Conservation (phyloP, 2,113 vertebrate genomes). For the Donacobius atricapilla region DNA sequence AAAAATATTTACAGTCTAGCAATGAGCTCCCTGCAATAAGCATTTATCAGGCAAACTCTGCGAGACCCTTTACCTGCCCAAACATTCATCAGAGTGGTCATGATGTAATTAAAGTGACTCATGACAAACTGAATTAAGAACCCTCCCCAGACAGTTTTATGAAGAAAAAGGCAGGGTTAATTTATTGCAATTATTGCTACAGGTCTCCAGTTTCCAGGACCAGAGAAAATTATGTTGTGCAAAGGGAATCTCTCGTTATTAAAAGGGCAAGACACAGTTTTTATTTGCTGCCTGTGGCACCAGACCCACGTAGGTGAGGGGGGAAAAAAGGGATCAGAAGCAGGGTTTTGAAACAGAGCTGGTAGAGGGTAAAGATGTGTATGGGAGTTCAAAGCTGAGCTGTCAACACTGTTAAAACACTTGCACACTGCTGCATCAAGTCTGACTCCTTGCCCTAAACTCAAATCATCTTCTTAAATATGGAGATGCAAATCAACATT, state of each 20-base stretch:
- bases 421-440: neutral
- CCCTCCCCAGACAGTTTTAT: conserved; percentile 51
- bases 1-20: conserved; percentile 48
- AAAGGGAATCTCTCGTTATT: conserved; percentile 35
- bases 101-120: conserved; percentile 63
- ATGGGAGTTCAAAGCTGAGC: neutral
- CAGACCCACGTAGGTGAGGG: rapidly evolving
- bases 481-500: neutral
- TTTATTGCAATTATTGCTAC: conserved; percentile 50
- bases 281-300: neutral
- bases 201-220: conserved; percentile 21
- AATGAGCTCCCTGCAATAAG: conserved; percentile 19
- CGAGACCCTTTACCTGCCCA: conserved; percentile 40
- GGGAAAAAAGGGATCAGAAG: neutral
- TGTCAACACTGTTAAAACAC: neutral
- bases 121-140: conserved; percentile 57
- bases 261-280: neutral
- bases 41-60: conserved; percentile 48
- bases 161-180: conserved; percentile 24
- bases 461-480: neutral
- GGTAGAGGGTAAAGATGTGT: neutral
- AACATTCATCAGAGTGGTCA: conserved; percentile 10
- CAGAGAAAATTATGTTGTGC: conserved; percentile 14
- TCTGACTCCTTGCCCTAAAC: neutral
- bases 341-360: neutral